Base-by-base conservation (phyloP, 2,888 invertebrate genomes). In the Desoria tigrina region DNA sequence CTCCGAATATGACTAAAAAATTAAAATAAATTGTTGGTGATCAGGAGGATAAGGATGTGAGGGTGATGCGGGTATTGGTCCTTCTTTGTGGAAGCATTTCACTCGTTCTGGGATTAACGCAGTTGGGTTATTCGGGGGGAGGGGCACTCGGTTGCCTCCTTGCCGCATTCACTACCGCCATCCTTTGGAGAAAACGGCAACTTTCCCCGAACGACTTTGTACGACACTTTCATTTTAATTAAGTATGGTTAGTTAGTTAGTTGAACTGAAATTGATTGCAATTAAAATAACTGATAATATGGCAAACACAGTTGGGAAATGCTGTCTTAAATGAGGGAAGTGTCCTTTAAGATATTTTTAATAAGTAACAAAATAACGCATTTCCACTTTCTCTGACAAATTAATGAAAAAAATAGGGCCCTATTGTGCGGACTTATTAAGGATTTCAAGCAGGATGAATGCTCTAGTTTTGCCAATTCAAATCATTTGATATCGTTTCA, bases 101-200 rank as follows among this genome's bases (percentile, higher is more conserved):
- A 75, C 88, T 91, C 1, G 89, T 95, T 58, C 88, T 95, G 77
- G 94, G 94, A 14, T 92, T 92, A 74, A 90, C 91, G 75, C 84
- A 86, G 66, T 84, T 93, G 65, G 91, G 88, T 4, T 83, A 87
- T 69, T 85, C 86, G 3, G 88, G 88, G 66, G 85, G 88, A 78
- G 90, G 94, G 18, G 92, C 95, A 2, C 82, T 96, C 45, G 92
- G 86, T 4, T 90, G 90, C 16, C 90, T 92, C 3, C 87, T 90
- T 7, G 88, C 90, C 3, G 89, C 91, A 0, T 93, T 93, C 79
- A 85, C 90, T 59, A 90, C 91, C 26, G 86, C 90, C 76, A 86
- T 87, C 76, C 88, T 87, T 78, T 94, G 93, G 93, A 65, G 58
- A n/a, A 39, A 45, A 1, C 61, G 76, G 49, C 68, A 69, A 24